Evolutionary conservation across 2,113 vertebrate genomes (phyloP).

Genomic region (Stictonetta naevosa): DNA sequence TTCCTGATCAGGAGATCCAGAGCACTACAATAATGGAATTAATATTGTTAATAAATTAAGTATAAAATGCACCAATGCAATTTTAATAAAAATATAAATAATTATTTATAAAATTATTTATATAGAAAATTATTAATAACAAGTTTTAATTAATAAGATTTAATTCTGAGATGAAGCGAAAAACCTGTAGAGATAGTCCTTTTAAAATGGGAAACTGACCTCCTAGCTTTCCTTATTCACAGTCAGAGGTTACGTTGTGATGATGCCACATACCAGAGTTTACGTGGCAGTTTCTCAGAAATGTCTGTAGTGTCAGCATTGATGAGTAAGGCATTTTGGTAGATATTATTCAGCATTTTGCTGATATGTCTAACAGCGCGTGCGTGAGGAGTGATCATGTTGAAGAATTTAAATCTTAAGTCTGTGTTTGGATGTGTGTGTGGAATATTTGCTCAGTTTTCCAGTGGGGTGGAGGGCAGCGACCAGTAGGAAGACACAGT

Average conservation of each 20-base stretch:
- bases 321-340: not conserved
- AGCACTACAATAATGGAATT: not conserved
- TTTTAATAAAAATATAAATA: not conserved
- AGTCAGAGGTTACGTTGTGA: not conserved
- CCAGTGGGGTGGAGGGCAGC: not conserved
- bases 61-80: not conserved
- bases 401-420: not conserved
- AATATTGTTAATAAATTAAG: not conserved
- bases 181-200: not conserved
- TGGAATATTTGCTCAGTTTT: not conserved
- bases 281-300: no score
- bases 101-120: not conserved
- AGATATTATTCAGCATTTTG: not conserved
- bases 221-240: not conserved
- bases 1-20: not conserved
- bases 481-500: not conserved
- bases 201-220: not conserved
- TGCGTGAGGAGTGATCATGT: not conserved
- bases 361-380: not conserved
- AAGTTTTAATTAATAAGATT: not conserved
- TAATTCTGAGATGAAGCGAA: not conserved
- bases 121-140: no score
- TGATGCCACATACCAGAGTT: rapidly evolving
- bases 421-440: not conserved
- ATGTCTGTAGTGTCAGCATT: no score